These are phyloP conservation scores for Remorina albescens DNA, from an alignment of 2,797 vertebrate species.

Conservation along the genomic window DNA sequence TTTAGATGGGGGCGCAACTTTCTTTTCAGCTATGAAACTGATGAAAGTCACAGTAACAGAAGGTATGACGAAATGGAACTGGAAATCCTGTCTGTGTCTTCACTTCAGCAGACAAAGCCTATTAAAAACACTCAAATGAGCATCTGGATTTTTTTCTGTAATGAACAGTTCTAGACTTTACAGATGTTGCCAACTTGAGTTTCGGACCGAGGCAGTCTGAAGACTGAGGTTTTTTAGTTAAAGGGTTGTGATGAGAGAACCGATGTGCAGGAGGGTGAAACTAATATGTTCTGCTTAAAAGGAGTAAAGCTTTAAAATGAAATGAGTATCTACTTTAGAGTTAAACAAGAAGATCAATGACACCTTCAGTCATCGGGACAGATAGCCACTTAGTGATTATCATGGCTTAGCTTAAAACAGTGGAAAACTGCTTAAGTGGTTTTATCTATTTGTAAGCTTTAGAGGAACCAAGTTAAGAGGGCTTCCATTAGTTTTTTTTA, in stretches of 20 bases:
- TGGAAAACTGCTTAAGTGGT: background rate
- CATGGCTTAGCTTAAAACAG: slow-evolving; percentile 1
- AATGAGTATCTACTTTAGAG: background rate
- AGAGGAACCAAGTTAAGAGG: background rate
- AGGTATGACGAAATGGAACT: background rate
- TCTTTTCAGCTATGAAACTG: slow-evolving; percentile 3
- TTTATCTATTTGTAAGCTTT: background rate
- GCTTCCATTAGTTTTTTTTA: too few relatives aligned
- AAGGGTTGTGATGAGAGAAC: background rate
- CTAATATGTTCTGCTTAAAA: background rate
- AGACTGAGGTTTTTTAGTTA: slow-evolving; percentile 5
- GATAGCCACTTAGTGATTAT: background rate
- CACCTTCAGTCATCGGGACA: background rate
- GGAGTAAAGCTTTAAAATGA: background rate
- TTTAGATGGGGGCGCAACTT: background rate
- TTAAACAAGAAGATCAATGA: background rate
- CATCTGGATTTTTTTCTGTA: slow-evolving; percentile 21
- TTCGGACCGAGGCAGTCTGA: background rate
- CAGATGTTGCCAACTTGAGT: background rate
- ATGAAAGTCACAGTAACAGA: slow-evolving; percentile 7
- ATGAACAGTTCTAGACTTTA: slow-evolving; percentile 5
- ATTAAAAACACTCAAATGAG: slow-evolving; percentile 9
- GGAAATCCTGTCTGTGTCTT: background rate
- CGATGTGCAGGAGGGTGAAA: background rate
- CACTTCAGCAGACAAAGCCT: slow-evolving; percentile 16